Evolutionary conservation across 1,140 invertebrate species (phyloP).

Genomic region (Caenorhabditis latens): DNA sequence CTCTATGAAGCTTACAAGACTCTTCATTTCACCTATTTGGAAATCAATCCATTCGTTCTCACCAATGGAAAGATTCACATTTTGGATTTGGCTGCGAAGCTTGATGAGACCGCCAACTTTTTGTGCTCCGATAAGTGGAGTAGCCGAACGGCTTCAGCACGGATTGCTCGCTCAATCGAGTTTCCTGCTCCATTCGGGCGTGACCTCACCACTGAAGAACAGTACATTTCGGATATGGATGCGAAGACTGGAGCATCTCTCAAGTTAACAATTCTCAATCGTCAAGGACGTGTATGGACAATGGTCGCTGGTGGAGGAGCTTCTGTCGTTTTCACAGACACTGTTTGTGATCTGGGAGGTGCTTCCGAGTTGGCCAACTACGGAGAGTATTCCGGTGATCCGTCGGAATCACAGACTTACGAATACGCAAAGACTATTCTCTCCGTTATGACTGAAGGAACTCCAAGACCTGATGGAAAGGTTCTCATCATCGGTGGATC

Average conservation of each 20-base stretch:
- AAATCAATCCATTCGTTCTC: conserved; percentile 98
- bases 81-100: conserved; percentile 96
- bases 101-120: conserved; percentile 99
- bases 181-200: conserved; percentile 98
- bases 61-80: conserved; percentile 88
- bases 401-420: conserved; percentile 97
- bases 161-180: conserved; percentile 81
- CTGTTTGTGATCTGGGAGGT: conserved; percentile 96
- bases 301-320: conserved; percentile 99
- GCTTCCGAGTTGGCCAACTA: conserved; percentile 95
- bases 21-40: conserved; percentile 97
- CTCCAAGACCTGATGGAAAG: conserved; percentile 82
- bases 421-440: conserved; percentile 99
- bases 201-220: conserved; percentile 93
- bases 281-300: conserved; percentile 95
- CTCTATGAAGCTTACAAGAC: conserved; percentile 92
- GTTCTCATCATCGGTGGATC: conserved; percentile 97
- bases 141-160: conserved; percentile 81
- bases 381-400: conserved; percentile 98
- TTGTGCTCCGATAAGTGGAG: conserved; percentile 92
- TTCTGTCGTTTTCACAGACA: conserved; percentile 99
- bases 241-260: conserved; percentile 97
- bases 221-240: conserved; percentile 97
- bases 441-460: conserved; percentile 90
- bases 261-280: conserved; percentile 95